Base-by-base conservation (phyloP, 2,797 vertebrate genomes). In the Tokudaia muenninki region DNA sequence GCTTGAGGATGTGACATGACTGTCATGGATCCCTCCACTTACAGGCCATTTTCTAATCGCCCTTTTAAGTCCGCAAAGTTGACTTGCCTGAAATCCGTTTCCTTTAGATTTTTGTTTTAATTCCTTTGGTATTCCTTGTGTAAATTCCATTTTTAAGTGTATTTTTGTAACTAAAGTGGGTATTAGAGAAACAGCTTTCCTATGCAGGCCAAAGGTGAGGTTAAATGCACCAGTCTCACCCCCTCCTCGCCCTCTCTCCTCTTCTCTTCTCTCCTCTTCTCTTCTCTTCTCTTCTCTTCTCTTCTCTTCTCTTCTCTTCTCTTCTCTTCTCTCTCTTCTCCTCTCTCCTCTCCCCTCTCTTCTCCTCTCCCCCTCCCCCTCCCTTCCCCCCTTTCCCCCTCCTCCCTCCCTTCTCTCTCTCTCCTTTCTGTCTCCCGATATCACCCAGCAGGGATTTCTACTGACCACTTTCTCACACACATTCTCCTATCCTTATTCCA, bases 131-230 rank as follows among this genome's bases (percentile, higher is more conserved):
- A 77, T 59, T 81, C 91, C 87, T 75, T 44, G 34, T 44, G 26
- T 86, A 90, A 75, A 41, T 74, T 74, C 65, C 17, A 86, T 81
- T 50, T 92, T 89, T 83, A 65, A 80, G 47, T 57, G 22, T 34
- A 77, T 86, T 95, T 86, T 94, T 61, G 92, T 92, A 96, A 91
- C 92, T 95, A 78, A 93, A 74, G 65, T 72, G 52, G 31, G 92
- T 74, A 83, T 90, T 93, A 87, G 81, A 86, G 52, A 95, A 96
- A 89, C 41, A 84, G 34, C 44, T 81, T 41, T 50, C 21, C 14
- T 17, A 19, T 5, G 9, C 61, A 91, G 34, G 74, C 50, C 74
- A 67, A 75, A 97, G 72, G 50, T 21, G 12, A 41, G 59, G 34
- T 81, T 87, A 67, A 89, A 78, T 13, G 77, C 11, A 89, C 41